Evolutionary conservation across 2,113 vertebrate genomes (phyloP).

Genomic region (Amphiprion percula): DNA sequence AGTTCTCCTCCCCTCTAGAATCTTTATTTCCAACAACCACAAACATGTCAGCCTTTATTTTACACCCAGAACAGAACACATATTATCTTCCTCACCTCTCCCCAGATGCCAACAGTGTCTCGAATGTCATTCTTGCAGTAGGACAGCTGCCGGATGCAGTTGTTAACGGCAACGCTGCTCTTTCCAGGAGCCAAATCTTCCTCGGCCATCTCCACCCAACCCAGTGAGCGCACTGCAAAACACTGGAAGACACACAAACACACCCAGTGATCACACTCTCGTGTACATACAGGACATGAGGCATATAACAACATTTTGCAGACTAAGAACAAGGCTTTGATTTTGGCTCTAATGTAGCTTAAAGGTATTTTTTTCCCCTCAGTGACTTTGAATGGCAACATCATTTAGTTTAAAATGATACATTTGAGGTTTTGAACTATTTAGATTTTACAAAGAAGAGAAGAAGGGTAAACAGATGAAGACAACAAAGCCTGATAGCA

Average conservation of each 20-base stretch:
- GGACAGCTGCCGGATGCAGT: constrained; percentile 97
- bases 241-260: constrained; percentile 83
- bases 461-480: not conserved
- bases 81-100: constrained; percentile 89
- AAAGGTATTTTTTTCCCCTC: not conserved
- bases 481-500: not conserved
- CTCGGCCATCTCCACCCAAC: constrained; percentile 99
- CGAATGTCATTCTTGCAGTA: constrained; percentile 99
- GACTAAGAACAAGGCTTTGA: not conserved
- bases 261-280: not conserved
- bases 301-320: not conserved
- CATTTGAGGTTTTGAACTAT: not conserved
- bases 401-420: not conserved
- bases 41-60: not conserved
- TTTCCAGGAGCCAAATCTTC: constrained; percentile 97
- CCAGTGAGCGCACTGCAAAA: constrained; percentile 96
- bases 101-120: constrained; percentile 98
- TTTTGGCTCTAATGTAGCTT: not conserved
- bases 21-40: not conserved
- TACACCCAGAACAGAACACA: not conserved
- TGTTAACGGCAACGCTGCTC: constrained; percentile 97
- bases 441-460: not conserved
- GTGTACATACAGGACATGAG: not conserved
- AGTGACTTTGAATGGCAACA: not conserved
- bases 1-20: not conserved